These are phyloP conservation scores for Cichlasoma orientale DNA, from an alignment of 2,797 vertebrate species.

Conservation along the genomic window DNA sequence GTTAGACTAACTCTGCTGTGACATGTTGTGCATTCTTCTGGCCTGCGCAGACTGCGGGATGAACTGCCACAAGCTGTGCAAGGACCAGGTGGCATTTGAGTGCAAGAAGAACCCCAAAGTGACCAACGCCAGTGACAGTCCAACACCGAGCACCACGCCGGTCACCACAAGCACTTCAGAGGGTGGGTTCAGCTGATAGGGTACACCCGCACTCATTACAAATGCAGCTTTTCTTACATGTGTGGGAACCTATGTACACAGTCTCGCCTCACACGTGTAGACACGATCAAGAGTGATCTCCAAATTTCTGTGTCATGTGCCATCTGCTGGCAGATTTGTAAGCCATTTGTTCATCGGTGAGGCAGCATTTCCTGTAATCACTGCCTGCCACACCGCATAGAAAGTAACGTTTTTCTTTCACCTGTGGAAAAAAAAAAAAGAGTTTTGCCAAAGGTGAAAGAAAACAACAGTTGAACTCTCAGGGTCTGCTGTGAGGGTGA, in stretches of 20 bases:
- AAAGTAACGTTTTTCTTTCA: constrained; percentile 25
- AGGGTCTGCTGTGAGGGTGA: constrained; percentile 35
- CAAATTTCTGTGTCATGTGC: constrained; percentile 2
- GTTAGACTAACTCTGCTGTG: constrained; percentile 43
- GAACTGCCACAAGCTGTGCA: constrained; percentile 97
- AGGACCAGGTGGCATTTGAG: constrained; percentile 94
- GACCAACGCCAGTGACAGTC: constrained; percentile 76
- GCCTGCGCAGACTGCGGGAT: constrained; percentile 88
- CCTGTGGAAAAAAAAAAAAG: background rate
- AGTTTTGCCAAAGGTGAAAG: constrained; percentile 6
- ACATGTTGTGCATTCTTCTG: constrained; percentile 53
- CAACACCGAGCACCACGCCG: constrained; percentile 78
- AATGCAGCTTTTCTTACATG: background rate
- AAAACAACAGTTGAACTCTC: constrained; percentile 10
- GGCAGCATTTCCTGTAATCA: constrained; percentile 37
- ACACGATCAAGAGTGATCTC: background rate
- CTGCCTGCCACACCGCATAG: background rate
- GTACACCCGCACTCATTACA: background rate
- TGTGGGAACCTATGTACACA: background rate
- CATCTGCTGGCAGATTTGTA: constrained; percentile 38
- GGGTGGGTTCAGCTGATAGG: constrained; percentile 71
- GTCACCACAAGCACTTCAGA: constrained; percentile 78
- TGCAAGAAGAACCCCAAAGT: constrained; percentile 87
- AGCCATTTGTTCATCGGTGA: background rate
- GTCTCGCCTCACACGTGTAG: background rate